Conservation (phyloP, 2,888 invertebrate species). For the Chirona hameri region DNA sequence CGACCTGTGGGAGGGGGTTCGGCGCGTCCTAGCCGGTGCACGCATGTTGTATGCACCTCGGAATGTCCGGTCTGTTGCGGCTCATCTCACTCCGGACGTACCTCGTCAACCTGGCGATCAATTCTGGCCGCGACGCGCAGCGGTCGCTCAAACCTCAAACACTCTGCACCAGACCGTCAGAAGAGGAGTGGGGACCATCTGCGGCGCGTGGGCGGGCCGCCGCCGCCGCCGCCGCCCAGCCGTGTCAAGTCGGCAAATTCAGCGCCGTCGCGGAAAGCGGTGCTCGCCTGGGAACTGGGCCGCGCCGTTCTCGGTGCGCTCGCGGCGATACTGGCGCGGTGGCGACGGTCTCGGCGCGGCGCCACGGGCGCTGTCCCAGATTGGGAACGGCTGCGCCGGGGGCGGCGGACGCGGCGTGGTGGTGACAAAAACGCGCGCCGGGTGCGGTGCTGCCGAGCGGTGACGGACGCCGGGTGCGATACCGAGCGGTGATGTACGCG, state of each 20-base stretch:
- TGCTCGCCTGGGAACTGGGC: conserved; percentile 2
- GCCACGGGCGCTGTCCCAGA: not conserved
- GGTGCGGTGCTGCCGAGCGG: not conserved
- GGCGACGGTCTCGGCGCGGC: not conserved
- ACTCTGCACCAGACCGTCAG: too few relatives aligned
- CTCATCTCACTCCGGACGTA: too few relatives aligned
- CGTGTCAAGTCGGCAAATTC: not conserved
- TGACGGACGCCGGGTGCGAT: not conserved
- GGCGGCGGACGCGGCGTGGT: not conserved
- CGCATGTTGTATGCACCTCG: too few relatives aligned
- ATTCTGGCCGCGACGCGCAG: too few relatives aligned
- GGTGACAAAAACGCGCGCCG: not conserved
- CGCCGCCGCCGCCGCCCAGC: not conserved
- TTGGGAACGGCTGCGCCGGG: not conserved
- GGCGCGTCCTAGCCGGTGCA: too few relatives aligned
- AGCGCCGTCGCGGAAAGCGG: not conserved
- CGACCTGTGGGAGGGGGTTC: too few relatives aligned
- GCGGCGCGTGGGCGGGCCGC: not conserved
- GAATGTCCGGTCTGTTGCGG: too few relatives aligned
- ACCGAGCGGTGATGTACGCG: not conserved
- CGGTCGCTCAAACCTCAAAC: too few relatives aligned
- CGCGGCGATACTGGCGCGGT: not conserved
- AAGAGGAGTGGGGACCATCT: not conserved
- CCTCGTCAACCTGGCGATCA: too few relatives aligned
- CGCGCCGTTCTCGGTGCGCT: not conserved